A percentile compares a stretch with the other conserved stretches of the same genome.
Conservation (phyloP, 2,113 vertebrate genomes). For the Ameiurus melas region DNA sequence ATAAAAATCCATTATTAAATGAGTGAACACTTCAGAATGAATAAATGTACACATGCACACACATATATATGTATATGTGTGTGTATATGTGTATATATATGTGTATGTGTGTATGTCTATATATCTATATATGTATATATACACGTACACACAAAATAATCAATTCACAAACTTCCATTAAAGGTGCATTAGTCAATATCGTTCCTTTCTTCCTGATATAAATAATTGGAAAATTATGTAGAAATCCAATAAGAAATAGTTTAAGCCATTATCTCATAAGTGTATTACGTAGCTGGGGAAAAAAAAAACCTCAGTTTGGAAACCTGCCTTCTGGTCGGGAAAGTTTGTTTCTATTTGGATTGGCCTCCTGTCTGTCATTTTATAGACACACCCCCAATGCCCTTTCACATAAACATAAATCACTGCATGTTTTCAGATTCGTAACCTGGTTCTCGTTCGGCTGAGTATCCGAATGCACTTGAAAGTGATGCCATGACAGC, state of each 20-base stretch:
- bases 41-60: not conserved
- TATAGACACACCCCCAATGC: not conserved
- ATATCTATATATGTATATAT: no score
- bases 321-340: not conserved
- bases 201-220: not conserved
- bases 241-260: no score
- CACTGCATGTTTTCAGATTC: not conserved
- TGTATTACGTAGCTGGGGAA: no score
- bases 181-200: not conserved
- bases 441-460: not conserved
- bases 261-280: no score
- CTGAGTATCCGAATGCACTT: not conserved
- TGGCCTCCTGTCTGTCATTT: not conserved
- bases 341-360: not conserved
- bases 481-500: no score
- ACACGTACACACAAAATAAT: not conserved
- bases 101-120: no score
- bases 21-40: constrained; percentile 7
- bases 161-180: not conserved
- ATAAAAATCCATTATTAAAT: constrained; percentile 28
- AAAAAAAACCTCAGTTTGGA: not conserved
- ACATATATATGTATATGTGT: no score
- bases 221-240: not conserved
- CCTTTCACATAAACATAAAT: not conserved
- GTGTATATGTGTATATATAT: no score